Evolutionary conservation across 2,888 invertebrate species (phyloP), one percentile per base, ranked within the genome.

Genomic region (Himalopsyche anomala): DNA sequence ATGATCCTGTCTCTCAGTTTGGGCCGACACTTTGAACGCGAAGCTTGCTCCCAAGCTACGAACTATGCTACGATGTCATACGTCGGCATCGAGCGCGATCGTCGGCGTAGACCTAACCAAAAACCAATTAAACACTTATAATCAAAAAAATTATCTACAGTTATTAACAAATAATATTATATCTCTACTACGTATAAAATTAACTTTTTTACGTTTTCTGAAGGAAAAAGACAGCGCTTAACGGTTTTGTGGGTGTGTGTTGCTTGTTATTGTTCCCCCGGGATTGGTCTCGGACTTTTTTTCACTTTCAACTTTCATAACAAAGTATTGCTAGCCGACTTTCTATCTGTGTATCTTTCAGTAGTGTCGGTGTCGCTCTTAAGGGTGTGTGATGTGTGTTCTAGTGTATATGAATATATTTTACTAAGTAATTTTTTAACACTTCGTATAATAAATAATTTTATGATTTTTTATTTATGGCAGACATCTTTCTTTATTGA

Each of bases 1-100:
- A 79, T 82, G 84, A 83, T 83, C 74, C 86, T 83, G 85, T 85
- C 84, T 74, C 83, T 87, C 87, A 87, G 87, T 87, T 86, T 74
- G 86, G 83, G 80, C 86, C 86, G 87, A 87, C 85, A 84, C 87
- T 87, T 85, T 83, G 86, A 83, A 82, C 86, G 87, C 84, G 87
- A 69, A 69, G 87, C 87, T 83, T 81, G 87, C 85, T 74, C 79
- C 74, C 81, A 81, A 56, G 81, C 85, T 81, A 62, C 85, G 82
- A 56, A 82, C 74, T 74, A 36, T 17, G 82, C 85, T 85, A 82
- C 85, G 85, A 74, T 85, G 85, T 82, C 74, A 82, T 81, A 81
- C 85, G 85, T 40, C 62, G 82, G 51, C 69, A 74, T 74, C 74
- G 74, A 15, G 38, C 56, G 79, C 81, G 80, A 45, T 38, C 42